A percentile compares a stretch with the other conserved stretches of the same genome.
Conservation (phyloP, 1,140 invertebrate species). For the Brachionus asplanchnoidis region DNA sequence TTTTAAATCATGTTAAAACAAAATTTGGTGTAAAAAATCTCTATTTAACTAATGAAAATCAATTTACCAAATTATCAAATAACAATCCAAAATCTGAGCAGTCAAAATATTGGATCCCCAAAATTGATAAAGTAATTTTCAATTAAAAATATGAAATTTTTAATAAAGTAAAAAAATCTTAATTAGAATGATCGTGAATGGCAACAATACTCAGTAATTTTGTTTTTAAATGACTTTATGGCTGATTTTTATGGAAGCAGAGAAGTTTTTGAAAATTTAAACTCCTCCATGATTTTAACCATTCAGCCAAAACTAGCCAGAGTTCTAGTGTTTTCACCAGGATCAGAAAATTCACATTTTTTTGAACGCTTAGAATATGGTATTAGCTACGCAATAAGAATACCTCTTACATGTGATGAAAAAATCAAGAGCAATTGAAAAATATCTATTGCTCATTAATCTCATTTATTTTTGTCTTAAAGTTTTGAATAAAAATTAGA, state of each 20-base stretch:
- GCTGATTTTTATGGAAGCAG: neutral
- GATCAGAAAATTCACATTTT: slow-evolving; percentile 1
- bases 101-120: neutral
- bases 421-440: neutral
- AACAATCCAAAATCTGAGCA: neutral
- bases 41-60: neutral
- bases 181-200: neutral
- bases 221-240: slow-evolving; percentile 31
- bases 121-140: slow-evolving; percentile 3
- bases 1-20: neutral
- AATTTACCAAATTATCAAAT: slow-evolving; percentile 7
- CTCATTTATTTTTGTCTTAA: neutral
- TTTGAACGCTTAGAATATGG: neutral
- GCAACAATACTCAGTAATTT: neutral
- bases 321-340: slow-evolving; percentile 5
- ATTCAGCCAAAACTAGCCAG: slow-evolving; percentile 10
- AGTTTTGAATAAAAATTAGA: too few species aligned
- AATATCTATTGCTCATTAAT: neutral
- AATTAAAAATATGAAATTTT: neutral
- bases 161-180: neutral
- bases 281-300: neutral
- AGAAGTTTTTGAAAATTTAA: neutral
- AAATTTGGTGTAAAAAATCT: neutral
- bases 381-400: neutral
- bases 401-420: neutral